Evolutionary conservation across 2,888 invertebrate species (phyloP), one percentile per base, ranked within the genome.

Genomic region (Stenodera caucasica): DNA sequence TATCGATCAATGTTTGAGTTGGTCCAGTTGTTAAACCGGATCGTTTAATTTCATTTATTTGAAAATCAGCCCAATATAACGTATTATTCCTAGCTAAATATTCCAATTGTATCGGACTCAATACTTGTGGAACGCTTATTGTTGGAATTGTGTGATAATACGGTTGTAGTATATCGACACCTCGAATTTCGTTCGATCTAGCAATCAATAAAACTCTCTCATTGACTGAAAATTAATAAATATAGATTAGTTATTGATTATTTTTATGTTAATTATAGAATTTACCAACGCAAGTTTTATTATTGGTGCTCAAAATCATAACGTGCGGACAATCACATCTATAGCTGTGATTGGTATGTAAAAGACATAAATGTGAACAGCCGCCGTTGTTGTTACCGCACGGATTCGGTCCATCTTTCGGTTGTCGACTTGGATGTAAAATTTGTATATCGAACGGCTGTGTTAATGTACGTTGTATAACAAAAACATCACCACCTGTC

Each of bases 361-460:
- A 77, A 59, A 94, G 82, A 77, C 94, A 92, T 54, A 93, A 84
- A 82, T 93, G 94, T 40, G 92, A 90, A 77, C 93, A 92, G 67
- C 87, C 88, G 18, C 90, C 92, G 79, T 91, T 90, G 73, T 85
- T 83, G 0, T 72, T 77, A 0, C 82, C 87, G 79, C 93, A 93
- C 1, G 92, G 91, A 82, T 88, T 89, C 51, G 57, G 63, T 0
- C 72, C 79, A 80, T 84, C 82, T 71, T 77, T 79, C 0, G 91
- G 90, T 75, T 92, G 92, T 12, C 91, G 83, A 72, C 88, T 87
- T 0, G 90, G 89, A 78, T 92, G 92, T 71, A 90, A 81, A 45
- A 94, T 88, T 80, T 94, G 91, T 65, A 96, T 87, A 77, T 95
- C 95, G 83, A 95, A 96, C 0, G 96, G 96, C 78, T 96, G 95